These are phyloP conservation scores for Procavia capensis DNA, from an alignment of 2,113 vertebrate genomes.

Conservation along the genomic window DNA sequence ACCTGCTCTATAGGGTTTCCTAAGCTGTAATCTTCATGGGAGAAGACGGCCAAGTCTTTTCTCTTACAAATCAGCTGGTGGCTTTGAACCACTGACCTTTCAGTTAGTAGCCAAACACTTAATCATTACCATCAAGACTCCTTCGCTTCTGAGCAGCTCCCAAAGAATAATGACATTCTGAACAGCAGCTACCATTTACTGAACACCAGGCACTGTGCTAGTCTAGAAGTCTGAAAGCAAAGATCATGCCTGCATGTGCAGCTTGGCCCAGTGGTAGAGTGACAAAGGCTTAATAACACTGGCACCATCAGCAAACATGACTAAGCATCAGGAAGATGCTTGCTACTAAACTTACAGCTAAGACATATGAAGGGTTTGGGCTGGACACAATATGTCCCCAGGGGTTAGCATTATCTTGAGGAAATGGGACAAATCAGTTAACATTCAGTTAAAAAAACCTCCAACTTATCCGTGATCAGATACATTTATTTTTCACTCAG, in stretches of 20 bases:
- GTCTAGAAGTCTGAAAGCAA: neutral
- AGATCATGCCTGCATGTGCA: neutral
- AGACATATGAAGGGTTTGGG: neutral
- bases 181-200: neutral
- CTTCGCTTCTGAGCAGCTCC: neutral
- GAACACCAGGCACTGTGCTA: neutral
- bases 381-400: neutral
- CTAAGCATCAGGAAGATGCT: conserved; percentile 5
- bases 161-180: conserved; percentile 3
- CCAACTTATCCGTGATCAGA: conserved; percentile 5
- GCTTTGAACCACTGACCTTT: neutral
- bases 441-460: conserved; percentile 34
- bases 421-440: conserved; percentile 32
- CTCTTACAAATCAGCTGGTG: neutral
- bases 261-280: neutral
- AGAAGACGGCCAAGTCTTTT: neutral
- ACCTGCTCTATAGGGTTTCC: neutral
- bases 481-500: conserved; percentile 38
- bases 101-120: too few species aligned
- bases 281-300: neutral
- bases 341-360: neutral
- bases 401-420: conserved; percentile 3
- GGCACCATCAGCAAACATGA: conserved; percentile 30
- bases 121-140: too few species aligned
- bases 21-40: neutral